phyloP scores from a whole-genome alignment of 2,888 invertebrate genomes.

The Dryococelus australis region DNA sequence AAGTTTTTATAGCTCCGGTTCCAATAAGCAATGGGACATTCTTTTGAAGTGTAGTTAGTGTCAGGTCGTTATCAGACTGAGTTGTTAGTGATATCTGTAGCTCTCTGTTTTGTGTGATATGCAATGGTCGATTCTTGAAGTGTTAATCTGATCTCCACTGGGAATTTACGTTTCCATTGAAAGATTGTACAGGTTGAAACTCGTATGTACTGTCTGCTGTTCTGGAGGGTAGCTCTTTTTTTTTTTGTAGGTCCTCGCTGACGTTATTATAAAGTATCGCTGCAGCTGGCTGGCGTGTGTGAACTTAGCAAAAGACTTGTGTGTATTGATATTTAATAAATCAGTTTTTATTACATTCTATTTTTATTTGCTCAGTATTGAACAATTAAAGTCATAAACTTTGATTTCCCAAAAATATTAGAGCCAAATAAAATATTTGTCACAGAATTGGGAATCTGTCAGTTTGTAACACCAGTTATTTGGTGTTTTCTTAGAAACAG shows the following conservation, averaged over 20 bases:
- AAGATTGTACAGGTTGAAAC: not conserved
- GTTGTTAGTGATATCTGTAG: not conserved
- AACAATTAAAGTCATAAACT: too few species aligned
- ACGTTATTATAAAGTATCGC: not conserved
- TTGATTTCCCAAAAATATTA: too few species aligned
- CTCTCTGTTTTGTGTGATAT: not conserved
- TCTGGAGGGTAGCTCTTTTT: not conserved
- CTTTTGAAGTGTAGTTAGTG: not conserved
- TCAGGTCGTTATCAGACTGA: not conserved
- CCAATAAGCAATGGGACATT: slow-evolving; percentile 20
- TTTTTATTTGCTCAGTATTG: not conserved
- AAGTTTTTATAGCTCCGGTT: not conserved
- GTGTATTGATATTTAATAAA: not conserved
- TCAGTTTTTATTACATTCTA: not conserved
- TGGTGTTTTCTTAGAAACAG: too few species aligned
- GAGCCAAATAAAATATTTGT: too few species aligned
- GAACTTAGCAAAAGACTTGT: not conserved
- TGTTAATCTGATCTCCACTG: not conserved
- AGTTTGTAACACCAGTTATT: too few species aligned
- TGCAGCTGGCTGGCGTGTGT: not conserved
- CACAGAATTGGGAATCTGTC: too few species aligned
- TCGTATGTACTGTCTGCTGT: not conserved
- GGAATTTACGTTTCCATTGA: not conserved
- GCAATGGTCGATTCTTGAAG: not conserved
- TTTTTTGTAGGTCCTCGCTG: not conserved